phyloP scores from a whole-genome alignment of 2,797 vertebrate species.

The Rhinella marina region DNA sequence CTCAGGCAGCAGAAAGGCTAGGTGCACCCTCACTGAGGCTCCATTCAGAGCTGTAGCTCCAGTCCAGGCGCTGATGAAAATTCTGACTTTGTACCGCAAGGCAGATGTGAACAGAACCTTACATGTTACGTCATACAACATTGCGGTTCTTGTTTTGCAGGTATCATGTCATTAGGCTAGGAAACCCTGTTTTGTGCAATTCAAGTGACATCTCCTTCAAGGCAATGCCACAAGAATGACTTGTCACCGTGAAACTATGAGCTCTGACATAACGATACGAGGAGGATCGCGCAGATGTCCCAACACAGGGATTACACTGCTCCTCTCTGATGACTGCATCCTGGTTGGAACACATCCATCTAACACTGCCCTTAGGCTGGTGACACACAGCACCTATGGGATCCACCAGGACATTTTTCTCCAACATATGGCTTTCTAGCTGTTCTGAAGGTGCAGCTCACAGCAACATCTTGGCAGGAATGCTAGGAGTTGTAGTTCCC shows the following conservation, averaged over 20 bases:
- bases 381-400: neutral
- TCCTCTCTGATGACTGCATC: neutral
- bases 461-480: neutral
- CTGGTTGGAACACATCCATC: neutral
- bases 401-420: neutral
- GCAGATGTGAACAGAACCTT: neutral
- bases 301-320: neutral
- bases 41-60: too few relatives aligned
- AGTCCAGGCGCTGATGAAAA: too few relatives aligned
- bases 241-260: neutral
- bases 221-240: neutral
- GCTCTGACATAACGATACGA: neutral
- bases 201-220: neutral
- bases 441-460: neutral
- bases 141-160: too few relatives aligned
- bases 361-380: neutral
- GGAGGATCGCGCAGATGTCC: neutral
- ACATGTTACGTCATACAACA: neutral
- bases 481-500: neutral
- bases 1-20: too few relatives aligned
- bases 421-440: neutral
- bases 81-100: too few relatives aligned
- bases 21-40: too few relatives aligned
- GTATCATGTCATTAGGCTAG: neutral
- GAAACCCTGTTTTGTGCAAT: neutral